Evolutionary conservation across 1,140 invertebrate species (phyloP).

Genomic region (Chymomyza costata): DNA sequence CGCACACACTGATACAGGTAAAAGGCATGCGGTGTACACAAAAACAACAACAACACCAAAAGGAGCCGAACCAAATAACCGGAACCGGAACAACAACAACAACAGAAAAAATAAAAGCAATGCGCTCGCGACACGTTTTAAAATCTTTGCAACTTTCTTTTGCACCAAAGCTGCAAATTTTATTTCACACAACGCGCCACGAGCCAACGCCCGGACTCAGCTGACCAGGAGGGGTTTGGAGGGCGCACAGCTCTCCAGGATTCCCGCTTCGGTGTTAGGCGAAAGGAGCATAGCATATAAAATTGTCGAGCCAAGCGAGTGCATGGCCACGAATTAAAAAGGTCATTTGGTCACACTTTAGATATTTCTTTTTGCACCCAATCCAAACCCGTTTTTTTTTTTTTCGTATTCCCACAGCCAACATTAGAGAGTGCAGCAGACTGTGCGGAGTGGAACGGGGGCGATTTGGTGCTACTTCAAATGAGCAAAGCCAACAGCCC

Average conservation of each 20-base stretch:
- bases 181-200: conserved; percentile 55
- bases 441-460: neutral
- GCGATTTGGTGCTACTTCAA: conserved; percentile 50
- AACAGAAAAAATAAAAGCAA: conserved; percentile 26
- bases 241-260: too few relatives aligned
- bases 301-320: conserved; percentile 20
- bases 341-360: conserved; percentile 68
- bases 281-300: too few relatives aligned
- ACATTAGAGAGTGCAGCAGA: neutral
- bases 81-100: conserved; percentile 48
- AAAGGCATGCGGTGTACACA: conserved; percentile 16
- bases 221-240: too few relatives aligned
- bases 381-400: too few relatives aligned
- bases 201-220: conserved; percentile 21
- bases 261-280: too few relatives aligned
- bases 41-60: neutral
- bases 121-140: conserved; percentile 66
- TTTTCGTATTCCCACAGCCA: too few relatives aligned
- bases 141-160: conserved; percentile 69
- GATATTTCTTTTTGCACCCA: too few relatives aligned
- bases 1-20: conserved; percentile 16
- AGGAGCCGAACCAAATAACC: conserved; percentile 43
- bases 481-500: conserved; percentile 58
- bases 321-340: conserved; percentile 71
- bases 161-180: conserved; percentile 67